Base-by-base conservation (phyloP, 2,888 invertebrate species). In the Tetanocera ferruginea region DNA sequence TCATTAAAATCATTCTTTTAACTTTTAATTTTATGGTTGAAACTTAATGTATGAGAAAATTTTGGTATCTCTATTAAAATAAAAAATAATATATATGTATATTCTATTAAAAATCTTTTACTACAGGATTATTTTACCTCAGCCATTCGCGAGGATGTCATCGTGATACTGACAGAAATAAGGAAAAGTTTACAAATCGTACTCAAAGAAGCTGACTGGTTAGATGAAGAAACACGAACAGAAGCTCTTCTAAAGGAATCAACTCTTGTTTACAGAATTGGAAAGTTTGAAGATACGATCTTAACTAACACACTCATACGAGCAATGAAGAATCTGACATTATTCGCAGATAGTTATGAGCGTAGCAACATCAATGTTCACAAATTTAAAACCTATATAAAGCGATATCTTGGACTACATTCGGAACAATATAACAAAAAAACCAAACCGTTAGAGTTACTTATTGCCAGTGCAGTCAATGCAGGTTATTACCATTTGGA, bases 401-500 rank as follows among this genome's bases (percentile, higher is more conserved):
- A 31, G 3, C 88, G 89, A 3, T 88, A 82, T 31, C 82, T 82
- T 73, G 85, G 83, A 1, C 31, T 84, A 4, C 77, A 85, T 8
- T 78, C 81, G 8, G 78, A 84, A 11, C 79, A 84, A 3, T 66
- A 81, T 1, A 37, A 83, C 5, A 77, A 82, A 14, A 80, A 78
- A 0, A 80, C 84, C 1, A 86, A 86, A 60, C 89, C 89, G 0
- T 23, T 86, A 64, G 84, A 85, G 1, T 76, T 89, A 14, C 23
- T 88, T 5, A 28, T 83, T 64, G 85, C 84, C 0, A 85, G 86
- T 72, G 86, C 87, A 72, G 86, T 86, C 1, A 89, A 89, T 77
- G 83, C 88, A 0, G 87, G 87, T 77, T 89, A 88, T 66, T 88
- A 86, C 52, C 84, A 84, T 3, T 2, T 87, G 2, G 89, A 88